A percentile compares a stretch with the other conserved stretches of the same genome.
Evolutionary conservation across 2,797 vertebrate species (phyloP).

Genomic region (Malacoraja senta): DNA sequence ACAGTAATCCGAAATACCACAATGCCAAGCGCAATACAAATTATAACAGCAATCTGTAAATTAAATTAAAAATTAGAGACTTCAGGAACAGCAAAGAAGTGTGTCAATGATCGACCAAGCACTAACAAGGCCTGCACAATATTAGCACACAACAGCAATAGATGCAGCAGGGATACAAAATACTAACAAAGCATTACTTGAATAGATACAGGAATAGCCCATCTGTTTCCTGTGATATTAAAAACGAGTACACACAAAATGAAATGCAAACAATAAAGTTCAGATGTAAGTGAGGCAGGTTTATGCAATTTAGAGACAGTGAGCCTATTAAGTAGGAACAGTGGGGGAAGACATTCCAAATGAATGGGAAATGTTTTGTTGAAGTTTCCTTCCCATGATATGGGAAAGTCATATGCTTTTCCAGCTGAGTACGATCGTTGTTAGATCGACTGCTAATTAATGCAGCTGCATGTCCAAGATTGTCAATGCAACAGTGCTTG

Average conservation of each 20-base stretch:
- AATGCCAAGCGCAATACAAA: constrained; percentile 73
- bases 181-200: not conserved
- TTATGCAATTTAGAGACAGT: not conserved
- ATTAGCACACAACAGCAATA: not conserved
- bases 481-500: too few species aligned
- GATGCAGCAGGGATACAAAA: not conserved
- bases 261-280: not conserved
- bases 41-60: constrained; percentile 70
- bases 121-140: not conserved
- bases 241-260: not conserved
- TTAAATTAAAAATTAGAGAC: not conserved
- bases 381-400: too few species aligned
- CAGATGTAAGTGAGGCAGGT: not conserved
- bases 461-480: too few species aligned
- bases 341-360: too few species aligned
- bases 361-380: too few species aligned
- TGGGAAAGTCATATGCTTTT: too few species aligned
- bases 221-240: not conserved
- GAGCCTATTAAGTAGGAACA: not conserved
- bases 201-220: not conserved
- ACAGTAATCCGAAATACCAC: constrained; percentile 79
- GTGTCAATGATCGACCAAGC: not conserved
- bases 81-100: not conserved
- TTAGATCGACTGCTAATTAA: too few species aligned
- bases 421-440: too few species aligned